phyloP scores from a whole-genome alignment of 2,113 vertebrate genomes.

The Equus quagga region DNA sequence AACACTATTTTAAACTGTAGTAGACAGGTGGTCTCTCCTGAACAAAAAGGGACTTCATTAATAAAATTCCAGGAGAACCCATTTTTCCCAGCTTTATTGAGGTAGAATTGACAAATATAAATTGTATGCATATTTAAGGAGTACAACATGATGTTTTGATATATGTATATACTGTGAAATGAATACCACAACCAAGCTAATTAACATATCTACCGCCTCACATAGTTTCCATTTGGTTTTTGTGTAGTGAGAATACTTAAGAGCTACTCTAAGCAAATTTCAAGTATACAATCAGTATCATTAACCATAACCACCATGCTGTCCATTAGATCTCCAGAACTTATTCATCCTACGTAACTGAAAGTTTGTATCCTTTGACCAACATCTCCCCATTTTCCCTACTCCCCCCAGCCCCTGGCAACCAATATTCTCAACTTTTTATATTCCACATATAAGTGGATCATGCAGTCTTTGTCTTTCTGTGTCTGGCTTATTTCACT shows the following conservation, averaged over 20 bases:
- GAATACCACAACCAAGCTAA: not conserved
- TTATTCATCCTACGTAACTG: not conserved
- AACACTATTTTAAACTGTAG: not conserved
- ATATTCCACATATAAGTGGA: not conserved
- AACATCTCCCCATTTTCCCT: not conserved
- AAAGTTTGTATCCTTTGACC: not conserved
- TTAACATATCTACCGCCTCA: not conserved
- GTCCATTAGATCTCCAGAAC: not conserved
- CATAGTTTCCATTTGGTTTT: not conserved
- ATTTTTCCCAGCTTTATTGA: not conserved
- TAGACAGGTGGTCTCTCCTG: not conserved
- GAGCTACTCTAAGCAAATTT: not conserved
- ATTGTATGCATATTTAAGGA: not conserved
- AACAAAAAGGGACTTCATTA: not conserved
- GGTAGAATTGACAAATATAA: not conserved
- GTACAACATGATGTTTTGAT: not conserved
- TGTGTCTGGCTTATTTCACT: not conserved
- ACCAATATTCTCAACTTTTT: not conserved
- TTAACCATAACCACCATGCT: not conserved
- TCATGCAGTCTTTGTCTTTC: not conserved
- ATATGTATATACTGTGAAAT: not conserved
- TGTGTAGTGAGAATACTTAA: not conserved
- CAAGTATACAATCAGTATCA: not conserved
- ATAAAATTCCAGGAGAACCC: not conserved
- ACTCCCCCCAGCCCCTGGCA: not conserved